Evolutionary conservation across 2,113 vertebrate species (phyloP).

Genomic region (Ictidomys tridecemlineatus): DNA sequence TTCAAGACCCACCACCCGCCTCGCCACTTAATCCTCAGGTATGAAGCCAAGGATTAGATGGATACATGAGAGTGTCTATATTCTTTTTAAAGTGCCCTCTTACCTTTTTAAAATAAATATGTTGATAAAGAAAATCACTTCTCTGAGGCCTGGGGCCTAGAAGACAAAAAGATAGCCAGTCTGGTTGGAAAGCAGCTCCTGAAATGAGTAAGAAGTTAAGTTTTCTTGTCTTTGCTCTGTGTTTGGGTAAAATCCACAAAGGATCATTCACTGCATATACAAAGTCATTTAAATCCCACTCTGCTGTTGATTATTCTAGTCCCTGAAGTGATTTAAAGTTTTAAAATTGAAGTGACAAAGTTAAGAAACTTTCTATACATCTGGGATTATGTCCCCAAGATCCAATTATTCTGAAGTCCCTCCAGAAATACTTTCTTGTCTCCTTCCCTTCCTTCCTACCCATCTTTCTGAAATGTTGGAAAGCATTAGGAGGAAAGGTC

Average conservation of each 20-base stretch:
- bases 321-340: conserved; percentile 77
- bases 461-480: not conserved
- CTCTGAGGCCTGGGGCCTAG: not conserved
- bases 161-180: not conserved
- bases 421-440: conserved; percentile 35
- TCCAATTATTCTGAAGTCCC: conserved; percentile 71
- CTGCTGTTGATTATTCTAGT: conserved; percentile 44
- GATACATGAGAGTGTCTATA: not conserved
- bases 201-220: not conserved
- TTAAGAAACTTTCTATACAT: conserved; percentile 61
- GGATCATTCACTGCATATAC: not conserved
- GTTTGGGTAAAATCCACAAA: conserved; percentile 40
- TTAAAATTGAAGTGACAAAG: conserved; percentile 58
- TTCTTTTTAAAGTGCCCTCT: not conserved
- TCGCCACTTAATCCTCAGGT: not conserved
- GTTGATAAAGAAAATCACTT: conserved; percentile 26
- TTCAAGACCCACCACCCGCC: not conserved
- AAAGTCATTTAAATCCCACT: conserved; percentile 59
- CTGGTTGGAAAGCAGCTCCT: not conserved
- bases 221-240: conserved; percentile 43
- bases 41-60: not conserved
- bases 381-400: conserved; percentile 70
- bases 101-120: conserved; percentile 50
- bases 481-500: not conserved
- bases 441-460: not conserved